phyloP scores from a whole-genome alignment of 2,113 vertebrate species.

The Sinocyclocheilus rhinocerous region DNA sequence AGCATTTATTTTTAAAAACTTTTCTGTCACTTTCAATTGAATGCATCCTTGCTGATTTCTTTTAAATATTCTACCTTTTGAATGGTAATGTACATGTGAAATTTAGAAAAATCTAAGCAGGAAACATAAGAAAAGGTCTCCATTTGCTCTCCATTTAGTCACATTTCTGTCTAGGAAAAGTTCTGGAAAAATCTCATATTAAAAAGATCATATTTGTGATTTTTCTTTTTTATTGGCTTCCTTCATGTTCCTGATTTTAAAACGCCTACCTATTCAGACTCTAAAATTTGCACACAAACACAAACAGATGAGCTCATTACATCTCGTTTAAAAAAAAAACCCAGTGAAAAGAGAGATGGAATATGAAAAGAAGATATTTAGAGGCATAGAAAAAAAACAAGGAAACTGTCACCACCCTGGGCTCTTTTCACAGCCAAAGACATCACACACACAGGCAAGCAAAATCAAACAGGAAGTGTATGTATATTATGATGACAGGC shows the following conservation, averaged over 20 bases:
- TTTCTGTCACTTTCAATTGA: neutral
- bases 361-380: neutral
- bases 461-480: constrained; percentile 24
- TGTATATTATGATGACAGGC: neutral
- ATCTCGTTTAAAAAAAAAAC: neutral
- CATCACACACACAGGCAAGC: neutral
- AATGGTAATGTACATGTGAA: too few species aligned
- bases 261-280: neutral
- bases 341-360: neutral
- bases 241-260: neutral
- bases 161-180: neutral
- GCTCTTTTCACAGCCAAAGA: neutral
- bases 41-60: neutral
- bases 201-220: neutral
- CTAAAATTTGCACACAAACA: neutral
- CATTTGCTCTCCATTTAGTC: neutral
- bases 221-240: neutral
- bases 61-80: too few species aligned
- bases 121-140: neutral
- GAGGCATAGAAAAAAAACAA: neutral
- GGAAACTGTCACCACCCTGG: neutral
- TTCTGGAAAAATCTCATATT: neutral
- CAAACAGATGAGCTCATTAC: neutral
- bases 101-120: too few species aligned
- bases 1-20: too few species aligned